These are phyloP conservation scores for Amblyraja radiata DNA, from an alignment of 2,797 vertebrate genomes.

Conservation along the genomic window DNA sequence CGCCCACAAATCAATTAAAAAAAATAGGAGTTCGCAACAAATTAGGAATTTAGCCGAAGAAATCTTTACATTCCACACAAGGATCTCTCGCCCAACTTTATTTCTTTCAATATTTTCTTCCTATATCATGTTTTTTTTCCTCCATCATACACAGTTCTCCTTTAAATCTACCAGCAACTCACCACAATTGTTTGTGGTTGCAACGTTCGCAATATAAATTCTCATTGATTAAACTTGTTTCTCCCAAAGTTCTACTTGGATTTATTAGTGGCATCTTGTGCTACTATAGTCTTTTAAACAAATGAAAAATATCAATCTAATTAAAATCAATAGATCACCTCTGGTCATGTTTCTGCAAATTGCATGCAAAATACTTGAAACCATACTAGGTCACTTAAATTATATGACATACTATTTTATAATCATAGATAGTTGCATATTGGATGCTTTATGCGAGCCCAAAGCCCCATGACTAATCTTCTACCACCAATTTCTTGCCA, in stretches of 20 bases:
- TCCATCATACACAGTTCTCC: neutral
- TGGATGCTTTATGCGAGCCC: too few species aligned
- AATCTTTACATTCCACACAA: neutral
- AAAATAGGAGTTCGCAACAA: neutral
- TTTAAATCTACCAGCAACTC: neutral
- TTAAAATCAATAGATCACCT: neutral
- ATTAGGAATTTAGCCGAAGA: too few species aligned
- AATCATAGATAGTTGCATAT: neutral
- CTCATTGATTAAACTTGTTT: neutral
- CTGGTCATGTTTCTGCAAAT: neutral
- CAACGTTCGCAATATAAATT: neutral
- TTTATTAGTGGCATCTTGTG: neutral
- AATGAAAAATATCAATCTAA: neutral
- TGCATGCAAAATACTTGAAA: neutral
- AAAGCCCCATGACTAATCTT: too few species aligned
- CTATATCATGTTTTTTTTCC: neutral
- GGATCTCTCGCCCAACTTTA: neutral
- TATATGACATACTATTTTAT: neutral
- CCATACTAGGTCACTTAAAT: neutral
- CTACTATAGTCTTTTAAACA: neutral
- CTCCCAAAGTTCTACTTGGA: too few species aligned
- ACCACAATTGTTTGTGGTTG: neutral
- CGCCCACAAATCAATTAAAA: neutral
- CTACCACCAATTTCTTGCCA: too few species aligned
- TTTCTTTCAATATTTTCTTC: neutral